Conservation (phyloP, 2,888 invertebrate species). For the Tortricodes alternella region DNA sequence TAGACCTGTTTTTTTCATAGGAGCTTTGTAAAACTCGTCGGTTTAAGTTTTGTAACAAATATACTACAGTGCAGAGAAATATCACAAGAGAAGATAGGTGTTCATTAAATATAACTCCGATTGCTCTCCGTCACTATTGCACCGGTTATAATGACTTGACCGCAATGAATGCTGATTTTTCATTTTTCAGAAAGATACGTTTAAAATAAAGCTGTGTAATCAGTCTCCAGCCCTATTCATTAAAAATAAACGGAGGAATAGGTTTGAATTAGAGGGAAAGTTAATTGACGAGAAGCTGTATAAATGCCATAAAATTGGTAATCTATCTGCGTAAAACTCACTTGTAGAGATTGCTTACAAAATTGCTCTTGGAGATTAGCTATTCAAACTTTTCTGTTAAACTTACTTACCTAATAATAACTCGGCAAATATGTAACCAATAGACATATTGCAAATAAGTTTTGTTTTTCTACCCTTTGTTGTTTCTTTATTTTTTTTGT, state of each 20-base stretch:
- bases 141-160: conserved; percentile 4
- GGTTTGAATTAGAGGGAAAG: conserved; percentile 24
- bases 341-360: conserved; percentile 59
- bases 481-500: conserved; percentile 11
- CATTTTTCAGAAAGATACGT: conserved; percentile 1
- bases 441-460: conserved; percentile 9
- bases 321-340: conserved; percentile 57
- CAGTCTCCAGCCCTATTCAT: conserved; percentile 2
- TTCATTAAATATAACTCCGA: no score
- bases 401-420: background rate
- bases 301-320: conserved; percentile 50
- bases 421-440: background rate
- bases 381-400: conserved; percentile 34
- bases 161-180: background rate
- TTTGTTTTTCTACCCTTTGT: background rate
- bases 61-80: no score
- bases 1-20: no score
- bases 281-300: conserved; percentile 35
- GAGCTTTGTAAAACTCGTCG: no score
- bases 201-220: conserved; percentile 1
- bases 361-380: conserved; percentile 61
- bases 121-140: conserved; percentile 41
- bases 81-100: no score
- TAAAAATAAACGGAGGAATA: conserved; percentile 15
- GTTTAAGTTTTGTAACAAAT: no score